A percentile compares a stretch with the other conserved stretches of the same genome.
Evolutionary conservation across 2,888 invertebrate species (phyloP).

Genomic region (Anarsia innoxiella): DNA sequence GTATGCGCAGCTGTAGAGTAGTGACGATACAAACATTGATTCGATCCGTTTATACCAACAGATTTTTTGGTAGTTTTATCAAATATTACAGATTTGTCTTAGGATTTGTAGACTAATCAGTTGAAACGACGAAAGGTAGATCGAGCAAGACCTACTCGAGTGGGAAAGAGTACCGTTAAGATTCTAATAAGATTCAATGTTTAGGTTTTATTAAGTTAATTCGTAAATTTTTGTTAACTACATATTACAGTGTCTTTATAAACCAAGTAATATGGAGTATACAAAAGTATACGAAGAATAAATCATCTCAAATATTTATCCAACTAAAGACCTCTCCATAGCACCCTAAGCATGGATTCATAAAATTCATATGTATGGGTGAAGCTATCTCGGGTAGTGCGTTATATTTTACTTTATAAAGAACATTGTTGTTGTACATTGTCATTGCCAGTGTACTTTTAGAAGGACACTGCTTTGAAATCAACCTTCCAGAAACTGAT

Average conservation of each 20-base stretch:
- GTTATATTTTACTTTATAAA: constrained; percentile 61
- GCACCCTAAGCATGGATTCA: constrained; percentile 40
- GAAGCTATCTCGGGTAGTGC: constrained; percentile 52
- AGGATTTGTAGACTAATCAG: too few relatives aligned
- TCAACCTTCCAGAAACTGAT: too few relatives aligned
- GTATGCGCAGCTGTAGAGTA: constrained; percentile 37
- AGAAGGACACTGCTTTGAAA: too few relatives aligned
- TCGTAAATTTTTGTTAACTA: not conserved
- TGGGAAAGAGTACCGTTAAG: not conserved
- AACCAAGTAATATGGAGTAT: not conserved
- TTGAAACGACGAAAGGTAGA: too few relatives aligned
- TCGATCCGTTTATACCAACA: not conserved
- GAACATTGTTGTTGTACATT: constrained; percentile 21
- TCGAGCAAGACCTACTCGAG: not conserved
- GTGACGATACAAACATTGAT: constrained; percentile 14
- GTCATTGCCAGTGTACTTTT: constrained; percentile 35
- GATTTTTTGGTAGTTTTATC: not conserved
- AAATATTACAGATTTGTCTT: not conserved
- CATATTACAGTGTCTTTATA: not conserved
- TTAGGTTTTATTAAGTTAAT: not conserved
- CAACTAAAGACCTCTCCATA: constrained; percentile 31
- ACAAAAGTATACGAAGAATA: not conserved
- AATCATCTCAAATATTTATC: constrained; percentile 4
- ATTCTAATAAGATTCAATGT: not conserved
- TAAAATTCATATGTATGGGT: constrained; percentile 70